Conservation (phyloP, 1,140 invertebrate genomes). For the Caenorhabditis tropicalis region DNA sequence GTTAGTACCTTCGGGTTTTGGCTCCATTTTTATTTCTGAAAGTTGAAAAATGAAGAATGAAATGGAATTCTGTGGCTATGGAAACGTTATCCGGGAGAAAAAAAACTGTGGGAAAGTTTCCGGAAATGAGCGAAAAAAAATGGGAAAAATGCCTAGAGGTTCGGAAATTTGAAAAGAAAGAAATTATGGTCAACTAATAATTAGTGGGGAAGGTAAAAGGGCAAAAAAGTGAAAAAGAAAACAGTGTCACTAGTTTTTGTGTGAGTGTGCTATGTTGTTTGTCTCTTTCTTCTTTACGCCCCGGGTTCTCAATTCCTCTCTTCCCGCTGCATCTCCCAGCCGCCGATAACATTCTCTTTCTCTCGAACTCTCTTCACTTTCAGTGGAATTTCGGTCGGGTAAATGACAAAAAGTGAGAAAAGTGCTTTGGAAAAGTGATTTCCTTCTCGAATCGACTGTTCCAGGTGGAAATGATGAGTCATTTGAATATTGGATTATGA, state of each 20-base stretch:
- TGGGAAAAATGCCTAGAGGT: not conserved
- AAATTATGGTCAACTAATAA: not conserved
- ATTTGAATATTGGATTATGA: not conserved
- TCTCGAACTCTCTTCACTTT: not conserved
- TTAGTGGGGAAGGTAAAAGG: not conserved
- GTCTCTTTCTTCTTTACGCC: not conserved
- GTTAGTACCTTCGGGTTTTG: not conserved
- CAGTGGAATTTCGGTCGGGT: not conserved
- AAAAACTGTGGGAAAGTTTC: not conserved
- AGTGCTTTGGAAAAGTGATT: not conserved
- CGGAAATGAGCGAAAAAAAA: not conserved
- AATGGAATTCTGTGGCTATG: not conserved
- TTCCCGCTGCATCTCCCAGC: constrained; percentile 22
- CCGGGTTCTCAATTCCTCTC: not conserved
- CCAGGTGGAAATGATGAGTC: not conserved
- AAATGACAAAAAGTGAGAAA: constrained; percentile 7
- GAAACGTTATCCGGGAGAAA: not conserved
- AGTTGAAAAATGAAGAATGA: not conserved
- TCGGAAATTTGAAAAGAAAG: not conserved
- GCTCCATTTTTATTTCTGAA: not conserved
- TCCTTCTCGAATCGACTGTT: not conserved
- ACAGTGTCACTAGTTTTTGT: not conserved
- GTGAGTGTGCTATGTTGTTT: constrained; percentile 16
- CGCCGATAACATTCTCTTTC: constrained; percentile 10
- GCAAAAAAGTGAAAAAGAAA: not conserved